These are phyloP conservation scores for Mesaphorura yosii DNA, from an alignment of 1,140 invertebrate genomes.

Conservation along the genomic window DNA sequence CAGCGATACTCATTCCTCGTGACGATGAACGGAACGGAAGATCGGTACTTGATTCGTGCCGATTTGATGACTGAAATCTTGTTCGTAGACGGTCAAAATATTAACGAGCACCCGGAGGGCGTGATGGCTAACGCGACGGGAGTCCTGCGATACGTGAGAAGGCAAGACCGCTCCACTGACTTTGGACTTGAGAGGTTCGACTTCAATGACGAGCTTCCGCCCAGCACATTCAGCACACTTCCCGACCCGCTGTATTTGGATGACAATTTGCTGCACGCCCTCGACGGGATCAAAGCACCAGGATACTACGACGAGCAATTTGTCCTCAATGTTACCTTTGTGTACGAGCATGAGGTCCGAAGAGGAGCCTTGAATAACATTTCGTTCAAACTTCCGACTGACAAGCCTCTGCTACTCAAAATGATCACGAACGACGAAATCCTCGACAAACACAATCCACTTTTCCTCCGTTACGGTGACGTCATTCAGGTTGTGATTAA, in stretches of 20 bases:
- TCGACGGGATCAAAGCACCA: neutral
- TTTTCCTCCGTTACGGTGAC: neutral
- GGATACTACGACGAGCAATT: constrained; percentile 8
- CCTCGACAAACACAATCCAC: neutral
- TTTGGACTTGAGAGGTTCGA: too few species aligned
- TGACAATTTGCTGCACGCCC: neutral
- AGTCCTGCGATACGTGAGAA: neutral
- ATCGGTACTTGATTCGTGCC: neutral
- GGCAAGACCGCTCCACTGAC: too few species aligned
- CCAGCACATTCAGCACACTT: too few species aligned
- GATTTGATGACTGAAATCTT: too few species aligned
- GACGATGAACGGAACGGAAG: neutral
- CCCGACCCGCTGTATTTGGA: constrained; percentile 1
- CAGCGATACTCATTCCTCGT: constrained; percentile 23
- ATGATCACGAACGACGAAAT: neutral
- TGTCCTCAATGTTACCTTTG: neutral
- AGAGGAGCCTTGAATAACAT: neutral
- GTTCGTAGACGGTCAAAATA: too few species aligned
- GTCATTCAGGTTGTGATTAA: constrained; percentile 5
- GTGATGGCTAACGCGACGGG: neutral
- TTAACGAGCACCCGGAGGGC: neutral
- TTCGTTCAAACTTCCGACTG: neutral
- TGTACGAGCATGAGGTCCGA: neutral
- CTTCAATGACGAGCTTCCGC: too few species aligned
- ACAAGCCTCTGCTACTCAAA: neutral